These are phyloP conservation scores for Caiman crocodilus DNA, from an alignment of 2,797 vertebrate genomes.

Conservation along the genomic window DNA sequence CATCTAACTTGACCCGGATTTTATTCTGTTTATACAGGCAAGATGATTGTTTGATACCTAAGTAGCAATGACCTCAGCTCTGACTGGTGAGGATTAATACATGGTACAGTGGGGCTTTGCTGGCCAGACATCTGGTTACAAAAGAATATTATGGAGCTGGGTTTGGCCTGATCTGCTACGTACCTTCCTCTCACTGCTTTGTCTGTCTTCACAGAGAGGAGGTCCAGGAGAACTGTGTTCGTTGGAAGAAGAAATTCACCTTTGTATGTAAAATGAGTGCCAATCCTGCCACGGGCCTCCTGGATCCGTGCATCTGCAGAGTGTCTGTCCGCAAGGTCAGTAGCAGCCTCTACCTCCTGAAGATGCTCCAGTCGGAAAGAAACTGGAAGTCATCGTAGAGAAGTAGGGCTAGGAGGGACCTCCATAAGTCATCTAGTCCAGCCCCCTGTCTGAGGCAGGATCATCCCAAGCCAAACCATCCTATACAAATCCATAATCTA, in stretches of 20 bases:
- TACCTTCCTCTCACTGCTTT: background rate
- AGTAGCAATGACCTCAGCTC: background rate
- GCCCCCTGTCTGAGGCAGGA: too few species aligned
- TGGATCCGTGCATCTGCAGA: slow-evolving; percentile 93
- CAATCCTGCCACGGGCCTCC: slow-evolving; percentile 89
- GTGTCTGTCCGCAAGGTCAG: slow-evolving; percentile 96
- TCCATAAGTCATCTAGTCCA: too few species aligned
- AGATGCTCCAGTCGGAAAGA: too few species aligned
- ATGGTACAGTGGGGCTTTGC: background rate
- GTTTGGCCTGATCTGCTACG: background rate
- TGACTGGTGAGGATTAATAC: background rate
- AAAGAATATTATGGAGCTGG: background rate
- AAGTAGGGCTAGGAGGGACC: too few species aligned
- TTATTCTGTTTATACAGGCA: slow-evolving; percentile 20
- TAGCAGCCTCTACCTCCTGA: slow-evolving; percentile 41
- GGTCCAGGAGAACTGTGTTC: slow-evolving; percentile 95
- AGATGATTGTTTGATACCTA: background rate
- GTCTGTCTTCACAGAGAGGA: slow-evolving; percentile 84
- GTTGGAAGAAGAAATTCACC: slow-evolving; percentile 93
- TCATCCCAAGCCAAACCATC: too few species aligned
- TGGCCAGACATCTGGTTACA: background rate
- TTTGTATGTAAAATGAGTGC: slow-evolving; percentile 96
- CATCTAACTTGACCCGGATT: background rate
- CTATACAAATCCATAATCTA: too few species aligned
- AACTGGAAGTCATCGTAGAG: too few species aligned